These are phyloP conservation scores for Pollachius pollachius DNA, from an alignment of 2,113 vertebrate genomes.

Conservation along the genomic window DNA sequence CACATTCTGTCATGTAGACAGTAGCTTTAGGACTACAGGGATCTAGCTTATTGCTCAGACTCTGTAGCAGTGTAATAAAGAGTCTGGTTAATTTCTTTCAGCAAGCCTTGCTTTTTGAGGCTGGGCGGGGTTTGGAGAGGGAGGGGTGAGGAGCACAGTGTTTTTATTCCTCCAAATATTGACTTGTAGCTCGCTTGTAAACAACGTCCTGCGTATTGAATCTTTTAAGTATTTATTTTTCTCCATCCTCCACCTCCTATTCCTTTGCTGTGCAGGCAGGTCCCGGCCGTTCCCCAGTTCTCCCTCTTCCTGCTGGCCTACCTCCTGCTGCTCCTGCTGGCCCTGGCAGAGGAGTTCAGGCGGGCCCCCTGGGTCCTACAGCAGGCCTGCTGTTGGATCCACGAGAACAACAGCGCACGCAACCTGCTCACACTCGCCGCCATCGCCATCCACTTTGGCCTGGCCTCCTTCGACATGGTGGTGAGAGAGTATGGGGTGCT, in stretches of 20 bases:
- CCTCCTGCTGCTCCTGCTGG: conserved; percentile 83
- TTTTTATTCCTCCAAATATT: not conserved
- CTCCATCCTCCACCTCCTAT: not conserved
- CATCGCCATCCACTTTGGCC: conserved; percentile 88
- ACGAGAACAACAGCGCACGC: conserved; percentile 90
- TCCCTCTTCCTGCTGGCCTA: conserved; percentile 85
- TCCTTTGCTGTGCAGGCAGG: conserved; percentile 66
- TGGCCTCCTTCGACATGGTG: conserved; percentile 89
- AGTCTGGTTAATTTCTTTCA: no score
- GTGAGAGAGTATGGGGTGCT: not conserved
- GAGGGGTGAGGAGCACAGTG: no score
- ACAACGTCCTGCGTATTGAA: not conserved
- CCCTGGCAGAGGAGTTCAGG: conserved; percentile 91
- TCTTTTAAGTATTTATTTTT: not conserved
- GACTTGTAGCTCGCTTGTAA: not conserved
- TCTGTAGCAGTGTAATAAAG: no score
- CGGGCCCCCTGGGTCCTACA: conserved; percentile 81
- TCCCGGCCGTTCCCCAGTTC: conserved; percentile 84
- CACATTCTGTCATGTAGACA: no score
- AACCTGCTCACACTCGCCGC: conserved; percentile 90
- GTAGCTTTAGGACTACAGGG: no score
- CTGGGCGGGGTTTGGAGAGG: no score
- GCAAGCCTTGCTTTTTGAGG: no score
- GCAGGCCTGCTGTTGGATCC: conserved; percentile 92
- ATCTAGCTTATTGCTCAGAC: no score